Evolutionary conservation across 2,797 vertebrate genomes (phyloP).

Genomic region (Tarsius wallacei): DNA sequence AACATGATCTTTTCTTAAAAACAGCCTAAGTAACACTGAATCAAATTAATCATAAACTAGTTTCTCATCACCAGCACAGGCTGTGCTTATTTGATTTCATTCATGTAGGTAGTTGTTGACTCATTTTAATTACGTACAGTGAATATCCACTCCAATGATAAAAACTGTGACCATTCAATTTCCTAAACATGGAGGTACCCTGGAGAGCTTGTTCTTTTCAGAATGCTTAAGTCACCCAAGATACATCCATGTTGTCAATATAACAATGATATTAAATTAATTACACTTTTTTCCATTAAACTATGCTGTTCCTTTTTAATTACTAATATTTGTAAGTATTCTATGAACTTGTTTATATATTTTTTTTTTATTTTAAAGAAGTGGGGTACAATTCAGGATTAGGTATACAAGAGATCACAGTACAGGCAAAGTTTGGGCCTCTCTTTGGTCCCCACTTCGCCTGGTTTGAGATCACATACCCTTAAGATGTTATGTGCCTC

Average conservation of each 20-base stretch:
- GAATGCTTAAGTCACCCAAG: not conserved
- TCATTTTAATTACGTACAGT: no score
- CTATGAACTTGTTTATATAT: no score
- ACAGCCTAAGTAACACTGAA: not conserved
- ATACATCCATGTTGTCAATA: not conserved
- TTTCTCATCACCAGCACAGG: not conserved
- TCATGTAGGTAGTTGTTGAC: not conserved
- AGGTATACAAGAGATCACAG: no score
- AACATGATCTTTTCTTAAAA: not conserved
- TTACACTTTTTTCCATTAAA: not conserved
- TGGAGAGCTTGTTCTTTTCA: no score
- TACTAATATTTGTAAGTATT: not conserved
- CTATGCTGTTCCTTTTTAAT: not conserved
- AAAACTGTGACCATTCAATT: not conserved
- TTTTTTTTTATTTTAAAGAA: no score
- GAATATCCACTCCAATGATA: not conserved
- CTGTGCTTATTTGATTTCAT: no score
- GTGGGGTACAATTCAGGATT: no score
- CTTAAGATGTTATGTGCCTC: no score
- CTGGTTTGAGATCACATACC: no score
- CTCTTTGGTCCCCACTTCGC: no score
- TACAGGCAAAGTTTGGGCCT: no score
- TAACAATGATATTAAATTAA: not conserved
- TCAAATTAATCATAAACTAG: not conserved
- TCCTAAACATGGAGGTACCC: not conserved